Percentiles rank a stretch among this genome's conserved stretches.
Evolutionary conservation across 2,888 invertebrate species (phyloP).

Genomic region (Thyatira batis): DNA sequence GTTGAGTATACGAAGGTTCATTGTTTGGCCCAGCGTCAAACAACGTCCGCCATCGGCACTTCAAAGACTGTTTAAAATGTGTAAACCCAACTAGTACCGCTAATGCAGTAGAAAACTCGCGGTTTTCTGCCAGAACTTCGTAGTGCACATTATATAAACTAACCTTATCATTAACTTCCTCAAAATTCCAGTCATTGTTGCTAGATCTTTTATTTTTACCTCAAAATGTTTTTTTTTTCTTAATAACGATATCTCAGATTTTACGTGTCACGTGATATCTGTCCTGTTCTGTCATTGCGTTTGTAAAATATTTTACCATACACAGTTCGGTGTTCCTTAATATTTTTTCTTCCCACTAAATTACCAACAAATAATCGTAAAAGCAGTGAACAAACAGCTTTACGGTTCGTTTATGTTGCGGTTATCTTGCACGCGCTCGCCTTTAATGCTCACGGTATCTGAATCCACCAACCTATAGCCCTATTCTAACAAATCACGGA

Average conservation of each 20-base stretch:
- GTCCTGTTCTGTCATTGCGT: constrained; percentile 11
- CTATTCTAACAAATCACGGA: constrained; percentile 30
- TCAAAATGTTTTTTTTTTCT: neutral
- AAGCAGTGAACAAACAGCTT: constrained; percentile 54
- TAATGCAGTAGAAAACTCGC: constrained; percentile 59
- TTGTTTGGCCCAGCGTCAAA: constrained; percentile 70
- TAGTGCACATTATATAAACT: no score
- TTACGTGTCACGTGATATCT: neutral
- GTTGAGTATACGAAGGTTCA: constrained; percentile 64
- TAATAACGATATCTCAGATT: neutral
- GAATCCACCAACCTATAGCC: constrained; percentile 37
- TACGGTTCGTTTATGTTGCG: constrained; percentile 56
- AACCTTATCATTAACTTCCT: no score
- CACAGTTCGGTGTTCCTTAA: constrained; percentile 7
- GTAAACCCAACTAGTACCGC: constrained; percentile 65
- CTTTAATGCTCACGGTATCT: constrained; percentile 38
- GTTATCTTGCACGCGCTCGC: constrained; percentile 43
- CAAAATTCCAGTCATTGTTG: neutral
- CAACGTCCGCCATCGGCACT: constrained; percentile 61
- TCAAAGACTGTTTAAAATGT: constrained; percentile 58
- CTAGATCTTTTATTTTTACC: neutral
- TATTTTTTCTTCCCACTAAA: constrained; percentile 32
- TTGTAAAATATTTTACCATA: constrained; percentile 24
- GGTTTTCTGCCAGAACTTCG: no score
- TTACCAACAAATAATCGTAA: constrained; percentile 52